These are phyloP conservation scores for Blennius ocellaris DNA, from an alignment of 2,113 vertebrate genomes.

Conservation along the genomic window DNA sequence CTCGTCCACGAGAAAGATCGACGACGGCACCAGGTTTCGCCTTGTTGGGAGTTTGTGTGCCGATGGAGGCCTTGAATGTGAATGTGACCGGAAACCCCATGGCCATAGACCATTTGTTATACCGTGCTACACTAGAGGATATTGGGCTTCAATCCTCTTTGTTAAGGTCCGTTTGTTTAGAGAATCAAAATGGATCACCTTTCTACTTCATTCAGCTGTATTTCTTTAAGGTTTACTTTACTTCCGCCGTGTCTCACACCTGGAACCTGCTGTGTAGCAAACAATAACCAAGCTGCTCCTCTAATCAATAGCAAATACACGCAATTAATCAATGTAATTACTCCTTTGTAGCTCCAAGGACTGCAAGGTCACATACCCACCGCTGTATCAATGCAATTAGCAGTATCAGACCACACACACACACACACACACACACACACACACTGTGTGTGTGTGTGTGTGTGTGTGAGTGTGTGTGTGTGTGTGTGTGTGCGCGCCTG, in stretches of 20 bases:
- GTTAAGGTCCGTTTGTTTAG: conserved; percentile 21
- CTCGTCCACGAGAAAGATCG: not conserved
- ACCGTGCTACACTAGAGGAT: not conserved
- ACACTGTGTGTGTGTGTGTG: not conserved
- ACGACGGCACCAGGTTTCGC: not conserved
- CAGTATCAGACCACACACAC: not conserved
- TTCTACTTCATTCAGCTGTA: not conserved
- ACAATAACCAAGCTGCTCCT: conserved; percentile 27
- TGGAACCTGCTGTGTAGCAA: conserved; percentile 34
- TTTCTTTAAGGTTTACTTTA: conserved; percentile 4
- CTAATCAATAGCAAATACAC: conserved; percentile 58
- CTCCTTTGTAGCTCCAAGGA: conserved; percentile 41
- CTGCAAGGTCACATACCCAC: conserved; percentile 39
- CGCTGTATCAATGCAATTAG: not conserved
- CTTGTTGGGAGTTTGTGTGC: conserved; percentile 13
- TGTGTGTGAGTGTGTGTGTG: conserved; percentile 9
- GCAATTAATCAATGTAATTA: conserved; percentile 72
- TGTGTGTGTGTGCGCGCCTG: no score
- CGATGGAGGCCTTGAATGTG: conserved; percentile 25
- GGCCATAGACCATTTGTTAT: conserved; percentile 33
- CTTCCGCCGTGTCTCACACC: not conserved
- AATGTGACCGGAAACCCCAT: conserved; percentile 15
- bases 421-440: no score
- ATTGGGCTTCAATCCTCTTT: not conserved
- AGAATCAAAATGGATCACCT: conserved; percentile 27